Conservation (phyloP, 2,113 vertebrate species). For the Osmerus eperlanus region DNA sequence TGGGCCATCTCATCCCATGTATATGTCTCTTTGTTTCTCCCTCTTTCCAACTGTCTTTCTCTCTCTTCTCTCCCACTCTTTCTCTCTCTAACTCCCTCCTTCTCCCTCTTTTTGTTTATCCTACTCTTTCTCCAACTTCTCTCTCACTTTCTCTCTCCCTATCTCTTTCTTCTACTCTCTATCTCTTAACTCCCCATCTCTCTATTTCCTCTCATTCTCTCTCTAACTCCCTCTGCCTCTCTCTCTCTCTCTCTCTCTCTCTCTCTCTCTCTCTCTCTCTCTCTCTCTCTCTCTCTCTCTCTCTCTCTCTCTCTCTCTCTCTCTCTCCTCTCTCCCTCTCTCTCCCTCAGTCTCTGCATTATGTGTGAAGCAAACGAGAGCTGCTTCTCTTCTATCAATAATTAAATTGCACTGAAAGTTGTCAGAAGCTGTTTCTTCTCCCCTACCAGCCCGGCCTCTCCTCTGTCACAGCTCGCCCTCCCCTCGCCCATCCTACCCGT, state of each 20-base stretch:
- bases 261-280: too few species aligned
- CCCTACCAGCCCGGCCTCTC: background rate
- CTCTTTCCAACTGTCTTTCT: too few species aligned
- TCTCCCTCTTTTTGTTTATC: background rate
- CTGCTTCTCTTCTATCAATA: slow-evolving; percentile 24
- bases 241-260: background rate
- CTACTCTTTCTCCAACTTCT: too few species aligned
- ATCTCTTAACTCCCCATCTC: too few species aligned
- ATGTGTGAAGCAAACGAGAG: slow-evolving; percentile 5
- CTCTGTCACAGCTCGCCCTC: background rate
- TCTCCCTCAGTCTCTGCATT: slow-evolving; percentile 7
- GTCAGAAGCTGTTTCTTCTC: slow-evolving; percentile 29
- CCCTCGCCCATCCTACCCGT: background rate
- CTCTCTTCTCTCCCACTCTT: too few species aligned
- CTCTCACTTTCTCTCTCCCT: too few species aligned
- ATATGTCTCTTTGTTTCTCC: too few species aligned
- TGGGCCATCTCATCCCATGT: too few species aligned
- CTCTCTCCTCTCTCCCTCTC: background rate
- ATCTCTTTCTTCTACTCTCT: too few species aligned
- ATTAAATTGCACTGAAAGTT: slow-evolving; percentile 37
- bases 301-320: background rate
- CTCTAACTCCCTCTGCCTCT: background rate
- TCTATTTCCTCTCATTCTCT: background rate
- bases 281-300: too few species aligned
- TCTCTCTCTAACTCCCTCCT: background rate